Conservation (phyloP, 1,140 invertebrate species). For the Akabosia matsudoensis region DNA sequence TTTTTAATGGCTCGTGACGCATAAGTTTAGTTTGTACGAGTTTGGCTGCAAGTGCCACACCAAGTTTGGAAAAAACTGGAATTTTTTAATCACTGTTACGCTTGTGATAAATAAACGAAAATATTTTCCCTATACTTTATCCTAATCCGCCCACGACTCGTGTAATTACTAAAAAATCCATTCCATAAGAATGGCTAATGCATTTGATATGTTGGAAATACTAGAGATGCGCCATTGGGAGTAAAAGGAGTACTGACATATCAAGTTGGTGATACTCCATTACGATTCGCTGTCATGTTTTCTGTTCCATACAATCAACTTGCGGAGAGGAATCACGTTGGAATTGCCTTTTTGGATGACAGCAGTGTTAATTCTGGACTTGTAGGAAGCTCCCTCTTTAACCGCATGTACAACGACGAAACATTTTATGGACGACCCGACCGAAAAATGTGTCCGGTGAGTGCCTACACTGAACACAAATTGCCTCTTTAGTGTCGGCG, state of each 20-base stretch:
- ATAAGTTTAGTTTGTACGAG: too few species aligned
- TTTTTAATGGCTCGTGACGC: too few species aligned
- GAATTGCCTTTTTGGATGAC: conserved; percentile 28
- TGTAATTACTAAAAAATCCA: too few species aligned
- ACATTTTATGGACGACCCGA: conserved; percentile 24
- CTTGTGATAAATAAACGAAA: too few species aligned
- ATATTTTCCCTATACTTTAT: too few species aligned
- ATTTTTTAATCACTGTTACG: too few species aligned
- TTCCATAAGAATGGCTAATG: too few species aligned
- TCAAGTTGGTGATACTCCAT: conserved; percentile 24
- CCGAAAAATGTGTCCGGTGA: conserved; percentile 18
- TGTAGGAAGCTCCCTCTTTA: conserved; percentile 26
- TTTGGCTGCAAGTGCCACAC: too few species aligned
- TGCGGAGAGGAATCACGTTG: conserved; percentile 36
- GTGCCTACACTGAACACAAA: neutral
- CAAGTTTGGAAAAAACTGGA: too few species aligned
- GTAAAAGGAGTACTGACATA: conserved; percentile 39
- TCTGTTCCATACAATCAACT: conserved; percentile 42
- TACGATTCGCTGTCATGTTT: conserved; percentile 41
- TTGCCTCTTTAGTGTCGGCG: neutral
- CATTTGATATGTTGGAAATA: neutral
- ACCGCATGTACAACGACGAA: conserved; percentile 35
- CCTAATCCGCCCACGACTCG: too few species aligned
- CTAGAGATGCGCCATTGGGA: conserved; percentile 33
- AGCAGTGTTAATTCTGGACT: neutral